Conservation (phyloP, 2,113 vertebrate species). For the Sminthopsis crassicaudata region DNA sequence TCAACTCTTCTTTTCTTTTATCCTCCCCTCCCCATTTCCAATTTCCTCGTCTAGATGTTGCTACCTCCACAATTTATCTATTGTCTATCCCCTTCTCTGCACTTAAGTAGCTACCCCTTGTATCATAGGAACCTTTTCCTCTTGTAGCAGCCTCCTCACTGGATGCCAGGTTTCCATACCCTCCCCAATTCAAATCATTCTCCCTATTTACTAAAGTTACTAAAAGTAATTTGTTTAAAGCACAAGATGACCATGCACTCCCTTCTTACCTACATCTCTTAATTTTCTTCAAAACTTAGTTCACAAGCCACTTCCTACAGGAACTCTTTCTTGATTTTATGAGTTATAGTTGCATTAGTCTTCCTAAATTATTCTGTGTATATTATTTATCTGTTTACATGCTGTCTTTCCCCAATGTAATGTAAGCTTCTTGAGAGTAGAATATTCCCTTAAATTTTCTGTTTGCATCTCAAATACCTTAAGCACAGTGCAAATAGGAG, state of each 20-base stretch:
- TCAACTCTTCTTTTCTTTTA: background rate
- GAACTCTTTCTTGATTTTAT: background rate
- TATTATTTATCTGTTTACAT: background rate
- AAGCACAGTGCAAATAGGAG: background rate
- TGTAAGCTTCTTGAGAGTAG: background rate
- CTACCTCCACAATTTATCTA: background rate
- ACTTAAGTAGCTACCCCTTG: background rate
- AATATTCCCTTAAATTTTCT: background rate
- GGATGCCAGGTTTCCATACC: background rate
- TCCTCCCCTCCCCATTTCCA: background rate
- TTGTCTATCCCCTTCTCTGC: background rate
- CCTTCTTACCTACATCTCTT: background rate
- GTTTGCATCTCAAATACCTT: background rate
- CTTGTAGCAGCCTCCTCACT: background rate
- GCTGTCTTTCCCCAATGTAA: background rate
- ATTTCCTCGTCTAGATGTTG: background rate
- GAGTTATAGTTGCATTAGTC: background rate
- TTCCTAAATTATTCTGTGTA: background rate
- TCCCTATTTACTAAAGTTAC: background rate
- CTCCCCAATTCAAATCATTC: background rate
- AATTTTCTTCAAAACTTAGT: background rate
- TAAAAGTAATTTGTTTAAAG: background rate
- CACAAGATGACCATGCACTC: background rate
- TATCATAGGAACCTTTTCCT: background rate
- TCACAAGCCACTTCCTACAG: background rate